Evolutionary conservation across 2,797 vertebrate genomes (phyloP), one percentile per base, ranked within the genome.

Genomic region (Sebastes alutus): DNA sequence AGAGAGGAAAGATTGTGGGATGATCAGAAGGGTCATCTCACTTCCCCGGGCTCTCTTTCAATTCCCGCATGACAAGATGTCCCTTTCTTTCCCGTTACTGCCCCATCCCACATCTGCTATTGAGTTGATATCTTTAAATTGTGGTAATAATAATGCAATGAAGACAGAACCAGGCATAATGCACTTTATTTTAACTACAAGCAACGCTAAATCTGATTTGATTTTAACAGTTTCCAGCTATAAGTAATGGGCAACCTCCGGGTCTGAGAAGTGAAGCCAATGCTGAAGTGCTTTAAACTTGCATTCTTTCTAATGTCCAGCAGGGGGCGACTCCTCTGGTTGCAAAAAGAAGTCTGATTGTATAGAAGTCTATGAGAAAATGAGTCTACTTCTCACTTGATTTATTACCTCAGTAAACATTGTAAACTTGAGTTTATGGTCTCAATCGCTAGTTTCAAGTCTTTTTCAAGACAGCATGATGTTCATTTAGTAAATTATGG

Each of bases 11-110:
- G 33, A 61, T 23, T 32, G 49, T 66, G 42, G 64, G 29, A 32
- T 30, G 74, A 77, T 87, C 62, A 72, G 35, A 64, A n/a, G 72
- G 78, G 69, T 77, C 55, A 68, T 81, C 52, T 70, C 49, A 27
- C 30, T 68, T 56, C 27, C 27, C 22, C 23, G 1, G 1, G 71
- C 59, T 67, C 22, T 67, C 22, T 30, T 83, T 63, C 35, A 23
- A 77, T 22, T 46, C 11, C 20, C 3, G 5, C n/a, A 77, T 16
- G 18, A 35, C 75, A 75, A 64, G 52, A 55, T 77, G 54, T 77
- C 49, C 14, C 25, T 74, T 56, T 49, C 20, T 61, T 61, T 35
- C 16, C 14, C 0, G 2, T 13, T 65, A 27, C 58, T 62, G 25
- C 33, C 6, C 11, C 27, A 25, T 52, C 7, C 4, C 14, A 35